A percentile compares a stretch with the other conserved stretches of the same genome.
phyloP scores from a whole-genome alignment of 2,113 vertebrate species.

The Tachuris rubrigastra region DNA sequence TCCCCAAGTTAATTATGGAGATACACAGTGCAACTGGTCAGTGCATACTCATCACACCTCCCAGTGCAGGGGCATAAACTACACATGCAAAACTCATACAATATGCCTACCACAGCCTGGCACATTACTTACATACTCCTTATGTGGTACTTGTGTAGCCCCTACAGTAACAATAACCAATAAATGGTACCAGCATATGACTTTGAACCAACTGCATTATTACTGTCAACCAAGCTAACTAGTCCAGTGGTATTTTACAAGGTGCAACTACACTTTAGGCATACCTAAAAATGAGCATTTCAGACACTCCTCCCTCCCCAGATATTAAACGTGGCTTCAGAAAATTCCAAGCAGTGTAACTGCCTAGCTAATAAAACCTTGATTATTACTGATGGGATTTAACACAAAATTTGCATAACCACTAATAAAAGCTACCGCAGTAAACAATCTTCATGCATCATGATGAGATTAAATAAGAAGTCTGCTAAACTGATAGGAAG shows the following conservation, averaged over 20 bases:
- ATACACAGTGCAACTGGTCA: background rate
- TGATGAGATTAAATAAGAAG: constrained; percentile 32
- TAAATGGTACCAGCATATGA: background rate
- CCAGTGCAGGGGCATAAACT: background rate
- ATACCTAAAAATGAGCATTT: background rate
- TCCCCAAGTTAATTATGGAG: background rate
- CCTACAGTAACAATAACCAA: background rate
- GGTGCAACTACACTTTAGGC: background rate
- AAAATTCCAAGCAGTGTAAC: background rate
- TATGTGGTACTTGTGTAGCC: background rate
- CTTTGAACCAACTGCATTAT: background rate
- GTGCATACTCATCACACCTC: background rate
- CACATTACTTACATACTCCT: background rate
- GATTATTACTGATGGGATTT: constrained; percentile 4
- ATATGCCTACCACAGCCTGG: background rate
- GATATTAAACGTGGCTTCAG: background rate
- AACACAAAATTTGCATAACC: constrained; percentile 21
- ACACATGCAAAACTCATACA: background rate
- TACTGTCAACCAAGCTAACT: background rate
- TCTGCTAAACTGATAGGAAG: background rate
- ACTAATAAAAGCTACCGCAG: background rate
- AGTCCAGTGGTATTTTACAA: background rate
- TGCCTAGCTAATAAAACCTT: background rate
- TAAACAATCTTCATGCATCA: background rate
- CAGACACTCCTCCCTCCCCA: background rate